A percentile compares a stretch with the other conserved stretches of the same genome.
Conservation (phyloP, 2,888 invertebrate genomes). For the Dendrolimus houi region DNA sequence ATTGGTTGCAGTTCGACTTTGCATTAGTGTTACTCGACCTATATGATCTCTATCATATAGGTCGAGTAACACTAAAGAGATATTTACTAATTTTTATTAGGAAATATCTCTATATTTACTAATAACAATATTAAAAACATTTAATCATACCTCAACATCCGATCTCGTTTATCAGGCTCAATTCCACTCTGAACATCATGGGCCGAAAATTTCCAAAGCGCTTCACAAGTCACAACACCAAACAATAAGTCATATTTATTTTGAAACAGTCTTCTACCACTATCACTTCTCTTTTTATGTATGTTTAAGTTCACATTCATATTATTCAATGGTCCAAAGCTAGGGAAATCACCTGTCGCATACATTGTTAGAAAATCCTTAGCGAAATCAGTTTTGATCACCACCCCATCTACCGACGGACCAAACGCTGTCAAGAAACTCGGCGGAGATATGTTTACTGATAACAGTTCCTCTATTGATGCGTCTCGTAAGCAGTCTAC, state of each 20-base stretch:
- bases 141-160: conserved; percentile 78
- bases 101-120: too few relatives aligned
- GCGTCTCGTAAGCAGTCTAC: conserved; percentile 89
- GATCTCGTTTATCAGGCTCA: conserved; percentile 90
- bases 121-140: too few relatives aligned
- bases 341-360: conserved; percentile 79
- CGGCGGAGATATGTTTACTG: conserved; percentile 86
- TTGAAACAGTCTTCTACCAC: conserved; percentile 74
- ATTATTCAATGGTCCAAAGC: conserved; percentile 75
- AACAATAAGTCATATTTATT: conserved; percentile 90
- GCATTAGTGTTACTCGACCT: too few relatives aligned
- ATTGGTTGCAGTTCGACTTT: too few relatives aligned
- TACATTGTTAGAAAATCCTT: conserved; percentile 86
- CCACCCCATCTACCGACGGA: conserved; percentile 95
- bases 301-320: conserved; percentile 71
- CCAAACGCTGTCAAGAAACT: conserved; percentile 92
- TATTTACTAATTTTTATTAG: too few relatives aligned
- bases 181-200: conserved; percentile 89
- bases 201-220: conserved; percentile 93
- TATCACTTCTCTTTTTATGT: conserved; percentile 78
- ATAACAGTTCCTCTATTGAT: conserved; percentile 83
- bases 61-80: too few relatives aligned
- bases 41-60: too few relatives aligned
- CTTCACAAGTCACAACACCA: conserved; percentile 93
- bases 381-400: conserved; percentile 91